A percentile compares a stretch with the other conserved stretches of the same genome.
These are phyloP conservation scores for Parazoanthus swiftii DNA, from an alignment of 92 coral and sea anemone genomes.

Conservation along the genomic window DNA sequence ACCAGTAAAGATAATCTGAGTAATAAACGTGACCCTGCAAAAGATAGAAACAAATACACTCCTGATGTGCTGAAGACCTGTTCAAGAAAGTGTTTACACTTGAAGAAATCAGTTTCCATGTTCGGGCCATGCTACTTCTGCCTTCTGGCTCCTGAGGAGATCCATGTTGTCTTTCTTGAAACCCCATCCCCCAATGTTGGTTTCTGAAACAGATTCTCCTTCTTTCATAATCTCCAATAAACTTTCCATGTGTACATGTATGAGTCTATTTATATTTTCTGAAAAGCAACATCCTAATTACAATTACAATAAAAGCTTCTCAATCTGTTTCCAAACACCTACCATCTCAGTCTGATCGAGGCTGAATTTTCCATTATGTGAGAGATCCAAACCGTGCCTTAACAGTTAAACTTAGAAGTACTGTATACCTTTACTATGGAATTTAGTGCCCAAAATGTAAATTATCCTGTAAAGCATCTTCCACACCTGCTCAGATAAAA, in stretches of 20 bases:
- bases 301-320: constrained; percentile 4
- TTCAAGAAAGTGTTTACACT: too few relatives aligned
- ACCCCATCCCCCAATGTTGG: constrained; percentile 9
- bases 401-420: constrained; percentile 8
- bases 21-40: too few relatives aligned
- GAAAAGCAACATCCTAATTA: constrained; percentile 1
- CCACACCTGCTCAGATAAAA: constrained; percentile 7
- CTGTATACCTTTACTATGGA: not conserved
- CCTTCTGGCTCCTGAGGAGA: too few relatives aligned
- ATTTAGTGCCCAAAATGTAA: constrained; percentile 8
- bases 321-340: constrained; percentile 2
- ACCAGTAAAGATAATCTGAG: too few relatives aligned
- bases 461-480: constrained; percentile 4
- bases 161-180: constrained; percentile 6
- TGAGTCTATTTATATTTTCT: not conserved
- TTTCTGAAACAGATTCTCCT: constrained; percentile 6
- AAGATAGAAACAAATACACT: too few relatives aligned
- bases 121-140: too few relatives aligned
- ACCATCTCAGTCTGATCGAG: constrained; percentile 11
- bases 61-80: too few relatives aligned
- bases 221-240: constrained; percentile 4
- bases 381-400: not conserved
- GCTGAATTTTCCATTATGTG: not conserved
- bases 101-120: too few relatives aligned
- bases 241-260: not conserved